Percentiles rank a stretch among this genome's conserved stretches.
Conservation (phyloP, 2,113 vertebrate genomes). For the Mionectes macconnelli region DNA sequence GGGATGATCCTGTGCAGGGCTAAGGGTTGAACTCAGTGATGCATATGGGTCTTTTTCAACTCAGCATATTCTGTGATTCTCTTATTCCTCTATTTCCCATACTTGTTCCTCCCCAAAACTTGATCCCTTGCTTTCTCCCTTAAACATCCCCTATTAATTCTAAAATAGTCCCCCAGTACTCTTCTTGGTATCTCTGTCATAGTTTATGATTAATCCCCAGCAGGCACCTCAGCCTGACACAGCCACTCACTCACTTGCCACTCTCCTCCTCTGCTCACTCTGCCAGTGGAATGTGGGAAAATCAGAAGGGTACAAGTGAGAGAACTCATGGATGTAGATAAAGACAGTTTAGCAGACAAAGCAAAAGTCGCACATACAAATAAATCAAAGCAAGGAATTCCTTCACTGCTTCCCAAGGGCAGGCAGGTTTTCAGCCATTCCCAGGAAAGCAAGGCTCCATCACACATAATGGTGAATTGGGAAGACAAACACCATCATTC, state of each 20-base stretch:
- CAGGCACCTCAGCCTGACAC: not conserved
- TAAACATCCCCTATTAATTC: not conserved
- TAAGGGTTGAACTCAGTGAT: too few relatives aligned
- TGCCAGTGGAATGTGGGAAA: not conserved
- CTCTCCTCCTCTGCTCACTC: not conserved
- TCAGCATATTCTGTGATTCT: not conserved
- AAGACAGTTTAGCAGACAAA: not conserved
- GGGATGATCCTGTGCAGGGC: not conserved
- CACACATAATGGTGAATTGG: fast-evolving
- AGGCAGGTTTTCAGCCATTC: not conserved
- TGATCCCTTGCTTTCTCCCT: not conserved
- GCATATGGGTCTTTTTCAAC: not conserved
- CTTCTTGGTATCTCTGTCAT: not conserved
- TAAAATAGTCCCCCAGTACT: not conserved
- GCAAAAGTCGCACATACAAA: fast-evolving
- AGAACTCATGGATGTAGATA: not conserved
- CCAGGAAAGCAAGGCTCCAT: not conserved
- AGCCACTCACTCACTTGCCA: fast-evolving
- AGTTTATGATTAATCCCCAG: not conserved
- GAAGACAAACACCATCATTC: not conserved
- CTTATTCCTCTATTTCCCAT: not conserved
- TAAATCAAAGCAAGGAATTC: not conserved
- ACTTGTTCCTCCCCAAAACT: not conserved
- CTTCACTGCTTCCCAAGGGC: not conserved
- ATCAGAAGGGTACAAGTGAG: not conserved